Conservation (phyloP, 2,888 invertebrate genomes). For the Caenorhabditis sp. region DNA sequence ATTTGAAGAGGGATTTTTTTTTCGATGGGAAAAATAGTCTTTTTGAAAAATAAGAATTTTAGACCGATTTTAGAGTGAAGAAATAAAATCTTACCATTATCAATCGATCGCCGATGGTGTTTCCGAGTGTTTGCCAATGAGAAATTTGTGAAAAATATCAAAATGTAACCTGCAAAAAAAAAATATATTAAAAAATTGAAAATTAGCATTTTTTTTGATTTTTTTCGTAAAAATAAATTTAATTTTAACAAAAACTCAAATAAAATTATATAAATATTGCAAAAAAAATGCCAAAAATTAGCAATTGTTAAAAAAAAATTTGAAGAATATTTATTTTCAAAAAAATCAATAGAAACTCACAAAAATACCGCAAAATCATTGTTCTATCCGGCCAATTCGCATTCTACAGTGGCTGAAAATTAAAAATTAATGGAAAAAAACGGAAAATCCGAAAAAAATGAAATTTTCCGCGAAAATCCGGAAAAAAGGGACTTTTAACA, state of each 20-base stretch:
- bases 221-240: too few relatives aligned
- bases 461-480: too few relatives aligned
- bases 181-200: not conserved
- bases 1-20: too few relatives aligned
- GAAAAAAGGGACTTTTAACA: too few relatives aligned
- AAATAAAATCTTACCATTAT: constrained; percentile 55
- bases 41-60: too few relatives aligned
- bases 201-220: not conserved
- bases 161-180: constrained; percentile 19
- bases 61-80: not conserved
- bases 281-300: too few relatives aligned
- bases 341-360: constrained; percentile 29
- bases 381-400: constrained; percentile 19
- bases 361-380: constrained; percentile 46
- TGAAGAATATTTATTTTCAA: not conserved
- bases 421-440: not conserved
- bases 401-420: constrained; percentile 25
- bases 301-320: constrained; percentile 5
- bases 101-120: constrained; percentile 58
- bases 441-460: constrained; percentile 8
- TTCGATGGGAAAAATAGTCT: too few relatives aligned
- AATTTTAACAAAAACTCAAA: too few relatives aligned
- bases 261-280: too few relatives aligned
- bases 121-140: constrained; percentile 42
- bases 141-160: constrained; percentile 18